Percentiles rank a stretch among this genome's conserved stretches.
Evolutionary conservation across 2,888 invertebrate genomes (phyloP).

Genomic region (Tenodera sinensis): DNA sequence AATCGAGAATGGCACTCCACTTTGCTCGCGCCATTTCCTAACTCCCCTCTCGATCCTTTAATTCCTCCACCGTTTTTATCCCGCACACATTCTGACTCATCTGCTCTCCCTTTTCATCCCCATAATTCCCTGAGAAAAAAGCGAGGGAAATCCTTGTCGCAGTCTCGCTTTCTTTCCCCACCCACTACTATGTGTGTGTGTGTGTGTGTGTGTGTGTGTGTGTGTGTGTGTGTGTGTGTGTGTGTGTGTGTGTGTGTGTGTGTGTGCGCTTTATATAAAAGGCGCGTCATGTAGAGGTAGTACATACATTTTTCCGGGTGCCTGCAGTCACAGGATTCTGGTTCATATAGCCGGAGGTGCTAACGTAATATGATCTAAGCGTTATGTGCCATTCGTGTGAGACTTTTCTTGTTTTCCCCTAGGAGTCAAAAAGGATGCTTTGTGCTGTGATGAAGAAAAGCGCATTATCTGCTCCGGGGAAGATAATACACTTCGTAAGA

Average conservation of each 20-base stretch:
- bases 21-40: neutral
- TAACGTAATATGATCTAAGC: neutral
- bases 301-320: neutral
- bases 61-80: neutral
- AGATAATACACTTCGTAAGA: neutral
- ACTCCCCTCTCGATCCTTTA: neutral
- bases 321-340: neutral
- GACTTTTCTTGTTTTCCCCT: neutral
- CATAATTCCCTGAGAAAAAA: neutral
- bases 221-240: too few relatives aligned
- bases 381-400: neutral
- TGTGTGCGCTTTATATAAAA: neutral
- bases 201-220: too few relatives aligned
- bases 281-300: neutral
- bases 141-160: neutral
- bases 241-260: too few relatives aligned
- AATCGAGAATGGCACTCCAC: neutral
- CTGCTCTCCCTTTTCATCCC: slow-evolving; percentile 2
- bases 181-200: neutral
- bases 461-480: neutral
- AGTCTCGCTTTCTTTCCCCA: neutral
- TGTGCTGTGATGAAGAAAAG: neutral
- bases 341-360: neutral
- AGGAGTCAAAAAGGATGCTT: neutral
- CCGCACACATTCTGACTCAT: slow-evolving; percentile 4